phyloP scores from a whole-genome alignment of 2,797 vertebrate species.

The Pyrocephalus nanus region DNA sequence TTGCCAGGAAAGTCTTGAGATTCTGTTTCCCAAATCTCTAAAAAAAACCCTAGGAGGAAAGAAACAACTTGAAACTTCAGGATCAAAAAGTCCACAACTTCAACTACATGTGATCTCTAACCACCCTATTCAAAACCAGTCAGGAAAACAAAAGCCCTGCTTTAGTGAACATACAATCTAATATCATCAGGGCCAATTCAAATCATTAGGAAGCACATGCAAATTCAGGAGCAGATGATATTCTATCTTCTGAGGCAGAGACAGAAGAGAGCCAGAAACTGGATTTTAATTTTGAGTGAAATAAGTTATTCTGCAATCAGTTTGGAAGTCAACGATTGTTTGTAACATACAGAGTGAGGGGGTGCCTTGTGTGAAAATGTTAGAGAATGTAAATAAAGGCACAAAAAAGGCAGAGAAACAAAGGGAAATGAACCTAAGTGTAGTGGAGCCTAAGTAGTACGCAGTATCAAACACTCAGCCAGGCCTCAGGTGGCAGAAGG shows the following conservation, averaged over 20 bases:
- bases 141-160: not conserved
- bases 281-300: not conserved
- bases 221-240: not conserved
- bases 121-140: not conserved
- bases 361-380: not conserved
- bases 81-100: not conserved
- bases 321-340: not conserved
- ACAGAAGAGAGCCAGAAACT: not conserved
- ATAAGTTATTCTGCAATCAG: not conserved
- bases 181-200: not conserved
- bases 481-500: not conserved
- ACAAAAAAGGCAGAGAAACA: not conserved
- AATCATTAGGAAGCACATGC: not conserved
- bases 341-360: rapidly evolving
- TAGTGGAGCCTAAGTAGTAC: not conserved
- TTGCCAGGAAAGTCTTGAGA: not conserved
- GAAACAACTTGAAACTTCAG: not conserved
- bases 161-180: not conserved
- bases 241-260: not conserved
- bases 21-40: not conserved
- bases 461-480: not conserved
- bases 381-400: not conserved
- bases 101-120: not conserved
- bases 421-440: not conserved
- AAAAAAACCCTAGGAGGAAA: not conserved